Conservation (phyloP, 1,140 invertebrate genomes). For the Leptoteleia sp. region DNA sequence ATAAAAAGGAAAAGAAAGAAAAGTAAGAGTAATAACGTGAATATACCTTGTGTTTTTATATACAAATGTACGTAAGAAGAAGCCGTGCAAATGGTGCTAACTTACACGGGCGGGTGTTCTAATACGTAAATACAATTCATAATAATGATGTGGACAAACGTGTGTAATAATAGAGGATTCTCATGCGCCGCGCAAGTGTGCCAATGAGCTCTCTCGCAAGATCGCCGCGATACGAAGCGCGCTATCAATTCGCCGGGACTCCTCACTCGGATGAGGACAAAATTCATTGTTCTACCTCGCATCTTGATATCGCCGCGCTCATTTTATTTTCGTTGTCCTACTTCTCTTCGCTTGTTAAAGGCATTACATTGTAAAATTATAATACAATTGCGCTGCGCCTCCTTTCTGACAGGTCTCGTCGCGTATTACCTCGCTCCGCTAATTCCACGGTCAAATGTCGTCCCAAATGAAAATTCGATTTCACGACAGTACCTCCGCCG, state of each 20-base stretch:
- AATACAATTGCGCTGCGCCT: constrained; percentile 58
- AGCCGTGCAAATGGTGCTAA: constrained; percentile 52
- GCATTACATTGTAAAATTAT: constrained; percentile 56
- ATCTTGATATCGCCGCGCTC: constrained; percentile 57
- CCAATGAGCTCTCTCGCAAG: constrained; percentile 60
- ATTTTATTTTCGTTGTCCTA: constrained; percentile 62
- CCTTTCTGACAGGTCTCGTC: constrained; percentile 47
- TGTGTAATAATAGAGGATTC: constrained; percentile 63
- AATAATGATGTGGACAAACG: constrained; percentile 55
- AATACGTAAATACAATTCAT: constrained; percentile 61
- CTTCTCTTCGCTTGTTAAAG: constrained; percentile 53
- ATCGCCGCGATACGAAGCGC: constrained; percentile 44
- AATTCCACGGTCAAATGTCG: constrained; percentile 19
- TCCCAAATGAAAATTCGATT: constrained; percentile 7
- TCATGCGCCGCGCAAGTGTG: constrained; percentile 61
- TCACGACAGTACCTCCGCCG: neutral
- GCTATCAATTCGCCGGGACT: constrained; percentile 33
- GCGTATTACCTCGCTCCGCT: constrained; percentile 10
- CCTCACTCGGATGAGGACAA: constrained; percentile 36
- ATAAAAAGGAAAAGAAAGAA: too few species aligned
- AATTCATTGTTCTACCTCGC: constrained; percentile 59
- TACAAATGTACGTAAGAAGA: constrained; percentile 38
- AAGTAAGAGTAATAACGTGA: too few species aligned
- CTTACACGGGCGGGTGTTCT: constrained; percentile 49
- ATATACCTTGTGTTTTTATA: constrained; percentile 1